These are phyloP conservation scores for Oligia fasciuncula DNA, from an alignment of 2,888 invertebrate species.

Conservation along the genomic window DNA sequence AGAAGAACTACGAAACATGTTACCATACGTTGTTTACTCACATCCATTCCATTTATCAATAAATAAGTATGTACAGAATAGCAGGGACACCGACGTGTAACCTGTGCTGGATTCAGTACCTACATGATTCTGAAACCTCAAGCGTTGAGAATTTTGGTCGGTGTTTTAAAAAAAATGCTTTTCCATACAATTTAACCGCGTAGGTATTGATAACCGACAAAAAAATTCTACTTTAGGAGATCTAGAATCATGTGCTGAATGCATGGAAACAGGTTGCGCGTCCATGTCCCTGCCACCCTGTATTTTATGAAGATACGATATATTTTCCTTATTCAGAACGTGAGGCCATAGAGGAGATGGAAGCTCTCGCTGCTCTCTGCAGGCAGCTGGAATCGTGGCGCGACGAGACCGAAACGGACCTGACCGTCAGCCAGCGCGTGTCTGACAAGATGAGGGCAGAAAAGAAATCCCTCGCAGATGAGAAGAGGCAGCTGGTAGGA, in stretches of 20 bases:
- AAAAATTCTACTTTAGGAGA: neutral
- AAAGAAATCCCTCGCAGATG: conserved; percentile 88
- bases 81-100: neutral
- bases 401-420: conserved; percentile 90
- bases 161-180: neutral
- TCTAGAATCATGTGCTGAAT: neutral
- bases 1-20: neutral
- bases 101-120: neutral
- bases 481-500: conserved; percentile 90
- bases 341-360: conserved; percentile 90
- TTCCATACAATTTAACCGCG: neutral
- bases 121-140: neutral
- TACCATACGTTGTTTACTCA: neutral
- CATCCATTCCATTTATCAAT: neutral
- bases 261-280: neutral
- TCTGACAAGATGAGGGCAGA: conserved; percentile 91
- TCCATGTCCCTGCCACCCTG: neutral
- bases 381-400: conserved; percentile 91
- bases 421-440: conserved; percentile 91
- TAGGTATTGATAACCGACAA: neutral
- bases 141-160: neutral
- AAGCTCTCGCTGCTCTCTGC: conserved; percentile 89
- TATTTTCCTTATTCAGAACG: conserved; percentile 79
- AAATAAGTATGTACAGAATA: neutral
- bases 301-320: neutral